A percentile compares a stretch with the other conserved stretches of the same genome.
Evolutionary conservation across 2,888 invertebrate genomes (phyloP).

Genomic region (Drosophila phalerata): DNA sequence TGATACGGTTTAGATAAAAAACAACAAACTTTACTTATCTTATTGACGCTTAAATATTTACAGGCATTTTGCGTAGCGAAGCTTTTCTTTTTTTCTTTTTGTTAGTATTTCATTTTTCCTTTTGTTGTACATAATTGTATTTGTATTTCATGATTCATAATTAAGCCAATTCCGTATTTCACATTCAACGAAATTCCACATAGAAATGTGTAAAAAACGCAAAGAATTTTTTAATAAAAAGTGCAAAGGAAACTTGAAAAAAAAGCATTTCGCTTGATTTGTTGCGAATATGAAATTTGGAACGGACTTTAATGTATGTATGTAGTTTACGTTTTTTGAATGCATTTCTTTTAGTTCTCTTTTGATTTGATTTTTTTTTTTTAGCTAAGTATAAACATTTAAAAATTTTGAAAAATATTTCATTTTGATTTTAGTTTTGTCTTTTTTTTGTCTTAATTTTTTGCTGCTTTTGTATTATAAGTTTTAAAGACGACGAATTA

Average conservation of each 20-base stretch:
- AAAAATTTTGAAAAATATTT: conserved; percentile 74
- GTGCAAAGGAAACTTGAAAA: not conserved
- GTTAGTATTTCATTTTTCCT: conserved; percentile 7
- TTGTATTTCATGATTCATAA: conserved; percentile 43
- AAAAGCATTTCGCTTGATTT: not conserved
- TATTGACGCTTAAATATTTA: conserved; percentile 65
- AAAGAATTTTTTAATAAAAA: not conserved
- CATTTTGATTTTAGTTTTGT: conserved; percentile 60
- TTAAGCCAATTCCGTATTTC: conserved; percentile 13
- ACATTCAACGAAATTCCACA: not conserved
- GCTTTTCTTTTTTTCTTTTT: conserved; percentile 36
- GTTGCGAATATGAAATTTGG: conserved; percentile 4
- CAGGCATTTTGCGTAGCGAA: conserved; percentile 77
- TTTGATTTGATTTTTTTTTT: conserved; percentile 36
- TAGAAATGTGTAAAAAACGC: not conserved
- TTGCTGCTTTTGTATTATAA: conserved; percentile 1
- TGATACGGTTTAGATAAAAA: conserved; percentile 22
- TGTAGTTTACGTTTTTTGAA: conserved; percentile 37
- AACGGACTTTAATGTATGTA: conserved; percentile 3
- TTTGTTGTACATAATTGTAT: conserved; percentile 26
- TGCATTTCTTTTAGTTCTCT: conserved; percentile 41
- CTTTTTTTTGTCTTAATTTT: conserved; percentile 5
- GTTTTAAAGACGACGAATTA: conserved; percentile 62
- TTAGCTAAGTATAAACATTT: conserved; percentile 70
- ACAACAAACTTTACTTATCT: conserved; percentile 30